Evolutionary conservation across 1,140 invertebrate genomes (phyloP).

Genomic region (Neoseiulus cucumeris): DNA sequence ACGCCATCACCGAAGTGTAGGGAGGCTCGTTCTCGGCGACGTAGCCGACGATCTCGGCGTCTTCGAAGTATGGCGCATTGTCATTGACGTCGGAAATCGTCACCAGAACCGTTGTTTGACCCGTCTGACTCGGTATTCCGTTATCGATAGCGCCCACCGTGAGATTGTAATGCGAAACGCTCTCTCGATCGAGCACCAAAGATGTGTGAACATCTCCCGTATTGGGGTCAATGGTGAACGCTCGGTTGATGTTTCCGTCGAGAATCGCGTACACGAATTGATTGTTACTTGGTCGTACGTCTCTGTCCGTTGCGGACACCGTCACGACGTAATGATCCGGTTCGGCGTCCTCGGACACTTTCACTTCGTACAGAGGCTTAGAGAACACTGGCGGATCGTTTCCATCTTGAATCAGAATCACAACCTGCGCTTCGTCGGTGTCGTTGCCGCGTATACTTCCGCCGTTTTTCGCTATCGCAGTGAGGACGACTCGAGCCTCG

Average conservation of each 20-base stretch:
- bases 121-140: slow-evolving; percentile 46
- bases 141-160: slow-evolving; percentile 76
- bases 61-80: slow-evolving; percentile 54
- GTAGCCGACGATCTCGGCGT: slow-evolving; percentile 43
- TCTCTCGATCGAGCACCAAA: slow-evolving; percentile 60
- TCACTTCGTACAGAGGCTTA: slow-evolving; percentile 46
- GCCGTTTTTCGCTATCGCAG: slow-evolving; percentile 79
- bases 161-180: slow-evolving; percentile 46
- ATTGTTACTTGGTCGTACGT: slow-evolving; percentile 70
- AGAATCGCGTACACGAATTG: slow-evolving; percentile 78
- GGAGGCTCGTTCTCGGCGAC: slow-evolving; percentile 32
- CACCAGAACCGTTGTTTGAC: slow-evolving; percentile 44
- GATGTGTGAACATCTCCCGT: slow-evolving; percentile 55
- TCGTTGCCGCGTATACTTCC: slow-evolving; percentile 81
- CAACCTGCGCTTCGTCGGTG: slow-evolving; percentile 79
- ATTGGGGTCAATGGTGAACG: slow-evolving; percentile 71
- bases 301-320: slow-evolving; percentile 71
- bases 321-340: slow-evolving; percentile 49
- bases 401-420: slow-evolving; percentile 77
- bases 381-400: slow-evolving; percentile 85
- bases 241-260: slow-evolving; percentile 52
- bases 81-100: slow-evolving; percentile 60
- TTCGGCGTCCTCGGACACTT: slow-evolving; percentile 52
- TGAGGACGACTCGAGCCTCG: slow-evolving; percentile 65
- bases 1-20: slow-evolving; percentile 33